Percentiles rank a stretch among this genome's conserved stretches.
These are phyloP conservation scores for Neosilurus hyrtlii DNA, from an alignment of 2,797 vertebrate genomes.

Conservation along the genomic window DNA sequence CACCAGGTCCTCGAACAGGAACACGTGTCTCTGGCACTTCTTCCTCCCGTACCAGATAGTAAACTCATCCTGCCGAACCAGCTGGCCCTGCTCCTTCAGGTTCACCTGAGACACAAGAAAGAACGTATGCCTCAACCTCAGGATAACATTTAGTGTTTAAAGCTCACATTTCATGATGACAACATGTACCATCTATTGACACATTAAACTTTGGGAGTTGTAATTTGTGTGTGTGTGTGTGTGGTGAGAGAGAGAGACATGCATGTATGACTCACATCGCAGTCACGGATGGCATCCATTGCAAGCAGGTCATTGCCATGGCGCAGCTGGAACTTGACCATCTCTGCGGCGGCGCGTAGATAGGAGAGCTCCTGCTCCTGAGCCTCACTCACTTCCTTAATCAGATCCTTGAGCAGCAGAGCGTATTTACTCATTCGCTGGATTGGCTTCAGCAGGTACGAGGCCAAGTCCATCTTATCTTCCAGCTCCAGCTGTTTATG, in stretches of 20 bases:
- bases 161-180: not conserved
- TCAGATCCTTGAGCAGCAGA: slow-evolving; percentile 80
- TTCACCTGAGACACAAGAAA: slow-evolving; percentile 81
- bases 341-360: slow-evolving; percentile 72
- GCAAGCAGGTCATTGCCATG: slow-evolving; percentile 81
- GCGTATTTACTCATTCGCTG: slow-evolving; percentile 85
- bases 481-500: slow-evolving; percentile 81
- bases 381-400: slow-evolving; percentile 61
- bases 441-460: slow-evolving; percentile 71
- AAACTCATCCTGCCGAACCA: slow-evolving; percentile 92
- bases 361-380: slow-evolving; percentile 67
- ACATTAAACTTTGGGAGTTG: not conserved
- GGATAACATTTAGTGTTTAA: not conserved
- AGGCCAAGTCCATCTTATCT: slow-evolving; percentile 82
- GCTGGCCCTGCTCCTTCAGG: slow-evolving; percentile 95
- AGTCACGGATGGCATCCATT: slow-evolving; percentile 80
- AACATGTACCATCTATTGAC: not conserved
- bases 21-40: slow-evolving; percentile 87
- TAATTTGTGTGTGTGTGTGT: not conserved
- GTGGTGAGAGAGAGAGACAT: not conserved
- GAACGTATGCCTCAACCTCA: not conserved
- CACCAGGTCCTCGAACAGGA: slow-evolving; percentile 93
- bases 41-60: slow-evolving; percentile 82
- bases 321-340: slow-evolving; percentile 81
- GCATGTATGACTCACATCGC: slow-evolving; percentile 69